phyloP scores from a whole-genome alignment of 2,888 invertebrate species.

The Acanthococcus lagerstroemiae region DNA sequence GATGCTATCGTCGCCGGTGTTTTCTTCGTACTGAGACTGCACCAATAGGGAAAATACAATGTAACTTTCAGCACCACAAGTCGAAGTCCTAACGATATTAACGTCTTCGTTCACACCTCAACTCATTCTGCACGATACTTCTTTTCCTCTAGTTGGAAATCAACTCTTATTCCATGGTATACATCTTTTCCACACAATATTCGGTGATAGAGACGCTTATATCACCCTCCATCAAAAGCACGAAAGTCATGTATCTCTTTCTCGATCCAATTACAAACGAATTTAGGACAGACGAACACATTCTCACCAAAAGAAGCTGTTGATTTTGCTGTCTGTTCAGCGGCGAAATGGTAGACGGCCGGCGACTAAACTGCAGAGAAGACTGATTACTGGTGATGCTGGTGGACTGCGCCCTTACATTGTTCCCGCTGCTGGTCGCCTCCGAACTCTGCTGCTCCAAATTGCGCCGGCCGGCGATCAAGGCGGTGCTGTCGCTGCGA shows the following conservation, averaged over 20 bases:
- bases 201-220: no score
- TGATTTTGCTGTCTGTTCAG: slow-evolving; percentile 45
- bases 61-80: no score
- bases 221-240: no score
- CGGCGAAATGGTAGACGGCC: slow-evolving; percentile 44
- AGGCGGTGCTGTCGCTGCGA: slow-evolving; percentile 36
- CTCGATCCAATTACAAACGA: background rate
- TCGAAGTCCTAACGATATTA: no score
- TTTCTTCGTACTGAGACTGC: slow-evolving; percentile 52
- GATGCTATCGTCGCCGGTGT: slow-evolving; percentile 63
- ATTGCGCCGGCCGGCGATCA: slow-evolving; percentile 12
- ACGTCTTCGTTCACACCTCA: no score
- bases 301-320: slow-evolving; percentile 44
- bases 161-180: no score
- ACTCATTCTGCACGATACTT: no score
- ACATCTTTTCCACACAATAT: no score
- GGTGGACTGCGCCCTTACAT: slow-evolving; percentile 31
- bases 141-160: no score
- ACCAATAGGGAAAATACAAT: no score
- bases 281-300: background rate
- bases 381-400: slow-evolving; percentile 32
- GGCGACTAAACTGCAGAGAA: slow-evolving; percentile 29
- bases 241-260: no score
- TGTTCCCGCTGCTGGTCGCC: slow-evolving; percentile 33
- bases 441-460: slow-evolving; percentile 32